phyloP scores from a whole-genome alignment of 2,113 vertebrate genomes.

The Dipodomys spectabilis region DNA sequence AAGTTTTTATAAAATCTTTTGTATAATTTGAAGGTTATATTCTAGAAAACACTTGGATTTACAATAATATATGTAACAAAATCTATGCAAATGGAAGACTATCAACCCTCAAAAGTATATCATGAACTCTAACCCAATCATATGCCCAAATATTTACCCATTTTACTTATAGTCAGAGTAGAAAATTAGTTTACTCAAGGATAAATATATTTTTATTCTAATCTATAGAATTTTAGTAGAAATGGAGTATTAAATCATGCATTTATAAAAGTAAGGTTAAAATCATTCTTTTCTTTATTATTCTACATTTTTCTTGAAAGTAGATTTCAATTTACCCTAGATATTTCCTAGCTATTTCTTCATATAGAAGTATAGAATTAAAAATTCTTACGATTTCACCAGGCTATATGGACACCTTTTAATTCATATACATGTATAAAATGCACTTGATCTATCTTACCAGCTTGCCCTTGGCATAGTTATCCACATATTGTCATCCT shows the following conservation, averaged over 20 bases:
- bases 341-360: background rate
- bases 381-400: background rate
- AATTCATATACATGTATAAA: background rate
- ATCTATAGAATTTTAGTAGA: background rate
- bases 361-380: background rate
- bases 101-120: too few relatives aligned
- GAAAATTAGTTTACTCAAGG: too few relatives aligned
- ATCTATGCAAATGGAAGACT: too few relatives aligned
- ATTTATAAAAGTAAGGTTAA: background rate
- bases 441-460: background rate
- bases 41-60: too few relatives aligned
- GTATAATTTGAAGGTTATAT: too few relatives aligned
- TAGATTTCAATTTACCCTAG: background rate
- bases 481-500: background rate
- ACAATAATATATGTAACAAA: too few relatives aligned
- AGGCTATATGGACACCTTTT: background rate
- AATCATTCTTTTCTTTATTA: slow-evolving; percentile 1
- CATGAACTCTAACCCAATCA: too few relatives aligned
- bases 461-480: background rate
- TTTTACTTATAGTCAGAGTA: too few relatives aligned
- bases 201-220: background rate
- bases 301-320: background rate
- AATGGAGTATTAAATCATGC: background rate
- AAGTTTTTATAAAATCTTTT: too few relatives aligned
- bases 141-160: too few relatives aligned